phyloP scores from a whole-genome alignment of 1,140 invertebrate genomes.

The Drosophila bocqueti region DNA sequence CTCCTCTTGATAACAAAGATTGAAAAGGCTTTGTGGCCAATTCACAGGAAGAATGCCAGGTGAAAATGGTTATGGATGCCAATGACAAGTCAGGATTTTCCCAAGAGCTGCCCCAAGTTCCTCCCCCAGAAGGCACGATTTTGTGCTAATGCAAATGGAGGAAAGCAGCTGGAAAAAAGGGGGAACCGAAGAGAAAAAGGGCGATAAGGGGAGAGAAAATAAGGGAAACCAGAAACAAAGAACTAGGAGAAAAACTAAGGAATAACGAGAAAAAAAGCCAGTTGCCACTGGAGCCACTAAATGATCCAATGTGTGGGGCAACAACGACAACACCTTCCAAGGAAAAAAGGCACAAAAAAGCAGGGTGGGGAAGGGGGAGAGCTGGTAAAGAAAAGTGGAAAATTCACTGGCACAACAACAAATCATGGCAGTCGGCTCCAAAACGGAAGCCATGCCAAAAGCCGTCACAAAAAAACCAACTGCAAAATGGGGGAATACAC shows the following conservation, averaged over 20 bases:
- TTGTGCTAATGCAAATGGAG: slow-evolving; percentile 12
- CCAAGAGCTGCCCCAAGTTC: neutral
- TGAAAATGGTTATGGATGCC: slow-evolving; percentile 36
- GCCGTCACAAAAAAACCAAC: slow-evolving; percentile 39
- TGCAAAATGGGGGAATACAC: slow-evolving; percentile 14
- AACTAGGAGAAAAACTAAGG: neutral
- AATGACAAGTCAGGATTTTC: slow-evolving; percentile 32
- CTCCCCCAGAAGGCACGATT: neutral
- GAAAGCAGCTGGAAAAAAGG: neutral
- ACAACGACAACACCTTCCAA: slow-evolving; percentile 46
- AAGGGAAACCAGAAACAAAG: neutral
- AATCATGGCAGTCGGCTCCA: slow-evolving; percentile 62
- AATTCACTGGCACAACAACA: slow-evolving; percentile 51
- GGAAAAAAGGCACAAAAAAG: slow-evolving; percentile 17
- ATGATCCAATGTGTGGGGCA: slow-evolving; percentile 67
- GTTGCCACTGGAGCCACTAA: slow-evolving; percentile 49
- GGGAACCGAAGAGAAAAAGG: neutral
- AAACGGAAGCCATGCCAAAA: slow-evolving; percentile 73
- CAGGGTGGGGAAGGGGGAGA: neutral
- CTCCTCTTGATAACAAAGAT: neutral
- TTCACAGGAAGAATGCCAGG: slow-evolving; percentile 4
- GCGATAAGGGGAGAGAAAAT: neutral
- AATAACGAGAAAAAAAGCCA: slow-evolving; percentile 5
- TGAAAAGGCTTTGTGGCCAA: slow-evolving; percentile 7
- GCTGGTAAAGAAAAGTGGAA: slow-evolving; percentile 23